Percentiles rank a stretch among this genome's conserved stretches.
These are phyloP conservation scores for Pseudococcus viburni DNA, from an alignment of 2,888 invertebrate genomes.

Conservation along the genomic window DNA sequence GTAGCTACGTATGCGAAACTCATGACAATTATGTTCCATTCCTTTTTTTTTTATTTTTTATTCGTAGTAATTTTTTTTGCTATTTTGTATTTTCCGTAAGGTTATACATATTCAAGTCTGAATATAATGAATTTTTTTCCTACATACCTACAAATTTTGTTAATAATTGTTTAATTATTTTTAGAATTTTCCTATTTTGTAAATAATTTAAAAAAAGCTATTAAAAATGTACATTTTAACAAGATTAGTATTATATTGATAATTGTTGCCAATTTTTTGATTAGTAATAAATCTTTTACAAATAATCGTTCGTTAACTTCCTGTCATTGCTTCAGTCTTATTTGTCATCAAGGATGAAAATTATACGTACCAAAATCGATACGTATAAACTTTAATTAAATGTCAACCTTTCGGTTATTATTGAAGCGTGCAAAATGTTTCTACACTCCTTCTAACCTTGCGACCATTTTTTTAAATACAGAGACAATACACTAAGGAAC, in stretches of 20 bases:
- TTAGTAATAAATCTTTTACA: conserved; percentile 45
- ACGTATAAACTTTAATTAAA: conserved; percentile 1
- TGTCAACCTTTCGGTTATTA: conserved; percentile 16
- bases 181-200: conserved; percentile 51
- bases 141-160: conserved; percentile 50
- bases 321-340: no score
- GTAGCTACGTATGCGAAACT: conserved; percentile 5
- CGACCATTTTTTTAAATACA: neutral
- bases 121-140: conserved; percentile 50
- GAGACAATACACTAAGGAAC: conserved; percentile 5
- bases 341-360: neutral
- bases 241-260: conserved; percentile 36
- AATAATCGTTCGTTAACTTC: neutral
- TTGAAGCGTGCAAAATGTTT: neutral
- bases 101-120: conserved; percentile 46
- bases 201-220: conserved; percentile 17
- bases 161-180: conserved; percentile 51
- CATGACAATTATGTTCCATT: conserved; percentile 57
- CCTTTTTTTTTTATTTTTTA: conserved; percentile 22
- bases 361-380: neutral
- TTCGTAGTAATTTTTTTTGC: neutral
- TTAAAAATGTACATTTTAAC: conserved; percentile 46
- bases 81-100: conserved; percentile 20
- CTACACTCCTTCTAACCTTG: conserved; percentile 16
- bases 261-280: conserved; percentile 45